These are phyloP conservation scores for Blastobasis lacticolella DNA, from an alignment of 2,888 invertebrate species.

Conservation along the genomic window DNA sequence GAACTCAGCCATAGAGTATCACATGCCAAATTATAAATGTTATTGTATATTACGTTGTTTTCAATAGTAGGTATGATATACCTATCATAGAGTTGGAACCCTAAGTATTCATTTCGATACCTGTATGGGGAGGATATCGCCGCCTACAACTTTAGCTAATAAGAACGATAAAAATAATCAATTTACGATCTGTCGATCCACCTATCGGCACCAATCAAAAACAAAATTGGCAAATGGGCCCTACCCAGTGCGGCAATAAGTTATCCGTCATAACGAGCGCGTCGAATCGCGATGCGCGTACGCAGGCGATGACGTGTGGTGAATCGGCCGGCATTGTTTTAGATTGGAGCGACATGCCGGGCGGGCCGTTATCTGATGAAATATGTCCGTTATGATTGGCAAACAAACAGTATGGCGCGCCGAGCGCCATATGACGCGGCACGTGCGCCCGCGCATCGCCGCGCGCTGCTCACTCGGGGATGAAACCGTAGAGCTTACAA, in stretches of 20 bases:
- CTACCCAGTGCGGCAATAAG: background rate
- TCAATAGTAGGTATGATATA: too few relatives aligned
- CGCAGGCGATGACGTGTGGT: constrained; percentile 1
- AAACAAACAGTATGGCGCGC: constrained; percentile 72
- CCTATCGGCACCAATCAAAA: too few relatives aligned
- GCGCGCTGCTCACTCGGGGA: constrained; percentile 64
- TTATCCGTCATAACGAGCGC: background rate
- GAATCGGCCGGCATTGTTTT: constrained; percentile 42
- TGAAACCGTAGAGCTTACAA: constrained; percentile 43
- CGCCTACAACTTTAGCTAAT: background rate
- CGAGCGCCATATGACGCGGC: constrained; percentile 65
- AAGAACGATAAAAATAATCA: too few relatives aligned
- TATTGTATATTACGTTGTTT: too few relatives aligned
- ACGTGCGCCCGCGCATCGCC: constrained; percentile 67
- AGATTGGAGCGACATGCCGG: constrained; percentile 60
- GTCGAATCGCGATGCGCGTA: constrained; percentile 2
- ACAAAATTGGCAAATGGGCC: too few relatives aligned
- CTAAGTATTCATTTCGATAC: background rate
- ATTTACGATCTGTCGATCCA: too few relatives aligned
- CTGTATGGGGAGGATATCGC: background rate
- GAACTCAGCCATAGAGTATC: too few relatives aligned
- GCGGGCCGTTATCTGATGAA: constrained; percentile 72
- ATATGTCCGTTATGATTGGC: constrained; percentile 75
- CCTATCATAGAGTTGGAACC: too few relatives aligned
- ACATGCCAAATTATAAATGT: too few relatives aligned